A percentile compares a stretch with the other conserved stretches of the same genome.
Conservation (phyloP, 2,113 vertebrate species). For the Semnornis frantzii region DNA sequence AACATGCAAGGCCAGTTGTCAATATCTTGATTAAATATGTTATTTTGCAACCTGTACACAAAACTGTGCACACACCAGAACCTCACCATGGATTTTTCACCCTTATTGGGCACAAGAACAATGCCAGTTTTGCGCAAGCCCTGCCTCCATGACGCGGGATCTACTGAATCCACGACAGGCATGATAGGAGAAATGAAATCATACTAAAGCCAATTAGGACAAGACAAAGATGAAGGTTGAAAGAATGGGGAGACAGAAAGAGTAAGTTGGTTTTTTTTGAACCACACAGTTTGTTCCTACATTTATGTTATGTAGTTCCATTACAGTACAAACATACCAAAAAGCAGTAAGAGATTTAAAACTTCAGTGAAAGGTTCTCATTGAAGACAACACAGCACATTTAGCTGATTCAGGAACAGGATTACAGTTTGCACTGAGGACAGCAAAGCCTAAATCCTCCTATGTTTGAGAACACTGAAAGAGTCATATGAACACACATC, state of each 20-base stretch:
- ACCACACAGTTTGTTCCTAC: not conserved
- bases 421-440: not conserved
- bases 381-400: not conserved
- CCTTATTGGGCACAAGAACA: slow-evolving; percentile 94
- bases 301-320: not conserved
- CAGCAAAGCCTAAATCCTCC: not conserved
- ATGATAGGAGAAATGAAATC: slow-evolving; percentile 91
- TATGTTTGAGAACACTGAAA: not conserved
- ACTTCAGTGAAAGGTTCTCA: not conserved
- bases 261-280: not conserved
- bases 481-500: not conserved
- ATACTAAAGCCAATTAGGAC: slow-evolving; percentile 94
- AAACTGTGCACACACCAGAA: slow-evolving; percentile 82
- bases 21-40: slow-evolving; percentile 76
- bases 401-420: not conserved
- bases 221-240: slow-evolving; percentile 81
- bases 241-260: slow-evolving; percentile 70
- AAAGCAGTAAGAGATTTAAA: slow-evolving; percentile 13
- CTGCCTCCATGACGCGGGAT: slow-evolving; percentile 98
- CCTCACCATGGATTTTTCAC: slow-evolving; percentile 96
- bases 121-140: slow-evolving; percentile 99
- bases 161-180: slow-evolving; percentile 89
- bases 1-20: slow-evolving; percentile 76
- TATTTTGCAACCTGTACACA: slow-evolving; percentile 74
- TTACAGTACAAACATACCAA: not conserved